Evolutionary conservation across 2,888 invertebrate genomes (phyloP).

Genomic region (Ptychoptera albimana): DNA sequence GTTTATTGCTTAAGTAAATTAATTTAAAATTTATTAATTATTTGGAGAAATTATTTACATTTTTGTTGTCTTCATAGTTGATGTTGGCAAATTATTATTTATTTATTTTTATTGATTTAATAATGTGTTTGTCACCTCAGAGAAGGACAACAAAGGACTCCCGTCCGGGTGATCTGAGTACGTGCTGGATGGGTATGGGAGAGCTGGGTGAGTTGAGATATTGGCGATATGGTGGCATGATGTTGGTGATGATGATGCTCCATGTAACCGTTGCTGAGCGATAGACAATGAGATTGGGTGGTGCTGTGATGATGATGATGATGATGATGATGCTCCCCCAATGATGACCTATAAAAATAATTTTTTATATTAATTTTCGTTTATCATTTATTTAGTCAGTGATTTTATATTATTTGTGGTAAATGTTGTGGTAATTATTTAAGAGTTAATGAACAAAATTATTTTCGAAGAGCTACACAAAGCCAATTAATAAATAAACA

Average conservation of each 20-base stretch:
- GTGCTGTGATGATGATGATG: conserved; percentile 17
- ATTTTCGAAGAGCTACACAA: background rate
- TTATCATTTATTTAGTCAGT: too few species aligned
- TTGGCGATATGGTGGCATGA: conserved; percentile 30
- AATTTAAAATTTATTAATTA: background rate
- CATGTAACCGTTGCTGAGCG: conserved; percentile 20
- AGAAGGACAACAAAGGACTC: conserved; percentile 60
- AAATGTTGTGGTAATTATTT: conserved; percentile 14
- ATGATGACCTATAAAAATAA: conserved; percentile 20
- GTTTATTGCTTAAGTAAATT: too few species aligned
- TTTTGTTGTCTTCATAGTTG: conserved; percentile 11
- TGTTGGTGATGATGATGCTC: conserved; percentile 24
- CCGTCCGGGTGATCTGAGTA: conserved; percentile 39
- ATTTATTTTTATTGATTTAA: conserved; percentile 39
- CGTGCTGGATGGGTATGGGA: conserved; percentile 35
- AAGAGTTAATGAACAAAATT: background rate
- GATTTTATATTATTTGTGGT: conserved; percentile 12
- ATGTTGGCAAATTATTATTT: conserved; percentile 12
- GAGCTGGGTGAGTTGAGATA: conserved; percentile 28
- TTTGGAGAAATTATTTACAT: conserved; percentile 1
- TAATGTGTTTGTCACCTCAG: conserved; percentile 61
- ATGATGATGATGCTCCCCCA: conserved; percentile 12
- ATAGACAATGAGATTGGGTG: conserved; percentile 17
- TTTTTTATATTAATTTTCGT: too few species aligned
- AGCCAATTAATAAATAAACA: background rate